Base-by-base conservation (phyloP, 2,797 vertebrate species). In the Trachurus trachurus region DNA sequence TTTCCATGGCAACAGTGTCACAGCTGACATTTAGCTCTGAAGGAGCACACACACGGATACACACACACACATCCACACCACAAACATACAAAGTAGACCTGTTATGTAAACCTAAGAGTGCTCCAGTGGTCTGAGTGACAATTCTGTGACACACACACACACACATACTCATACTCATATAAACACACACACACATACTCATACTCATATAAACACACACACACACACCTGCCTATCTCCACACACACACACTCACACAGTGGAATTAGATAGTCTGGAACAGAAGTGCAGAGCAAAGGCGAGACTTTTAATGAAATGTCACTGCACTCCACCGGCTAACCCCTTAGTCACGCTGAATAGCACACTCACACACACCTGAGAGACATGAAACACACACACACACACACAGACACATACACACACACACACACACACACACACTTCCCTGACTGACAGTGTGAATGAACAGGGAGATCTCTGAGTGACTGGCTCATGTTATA, bases 281-380 rank as follows among this genome's bases (percentile, higher is more conserved):
- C 82, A 87, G 80, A 78, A 50, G 78, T 69, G 80, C 82, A 86
- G 85, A 88, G 88, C 83, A 89, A 89, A 92, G 85, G 89, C 76
- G 66, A 91, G 76, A 80, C 84, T 90, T 90, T 90, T 90, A 89
- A 92, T 92, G 91, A 93, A 93, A 93, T 94, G 92, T 92, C 93
- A 91, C 83, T 89, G 87, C 91, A 86, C 86, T 91, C 90, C 74
- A 17, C 84, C 82, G 83, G 85, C 84, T 84, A 64, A 80, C 77
- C 89, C 85, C 85, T 89, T 92, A 90, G 91, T 92, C 86, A 90
- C 68, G 74, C 87, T 83, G 83, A 88, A 88, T 84, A 73, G 81
- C 85, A 66, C 81, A 74, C 69, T 71, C 77, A 76, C 81, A 69
- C 80, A 85, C 76, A 76, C 82, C 50, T 70, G 34, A 67, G 74